Evolutionary conservation across 92 coral and sea anemone genomes (phyloP), one percentile per base, ranked within the genome.

Genomic region (Ricordea florida): DNA sequence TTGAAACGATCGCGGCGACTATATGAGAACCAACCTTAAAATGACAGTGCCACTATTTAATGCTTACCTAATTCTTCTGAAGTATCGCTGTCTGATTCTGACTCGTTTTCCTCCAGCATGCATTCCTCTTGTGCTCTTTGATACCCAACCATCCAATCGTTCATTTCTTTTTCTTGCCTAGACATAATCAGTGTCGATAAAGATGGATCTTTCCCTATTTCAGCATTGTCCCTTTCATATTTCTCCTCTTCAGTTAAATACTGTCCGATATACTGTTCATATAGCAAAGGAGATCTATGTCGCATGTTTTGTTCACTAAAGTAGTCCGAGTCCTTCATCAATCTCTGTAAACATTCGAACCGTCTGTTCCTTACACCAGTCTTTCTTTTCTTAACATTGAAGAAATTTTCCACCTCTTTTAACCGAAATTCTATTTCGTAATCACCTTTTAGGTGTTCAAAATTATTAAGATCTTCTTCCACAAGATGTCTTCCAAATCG

Each of bases 211-310:
- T 67, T 41, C 15, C 73, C 74, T 61, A 78, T 83, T 61, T 76
- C 80, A 31, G 78, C 76, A 41, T 69, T 72, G 61, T 94, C 97
- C 40, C 90, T 74, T 10, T 87, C 81, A 31, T 91, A 56, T 62
- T 81, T 89, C 56, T 91, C 97, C 24, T 91, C 91, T 14, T 85
- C 97, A 16, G 93, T 94, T 23, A 94, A 50, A 60, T 88, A 91
- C 61, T 92, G 98, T 0, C 98, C 98, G 10, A 94, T 78, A 20
- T 91, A 94, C 63, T 88, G 84, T 34, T 91, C 97, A 20, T 94
- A 94, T 21, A 94, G 72, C 28, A 87, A 62, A 1, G 98, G 98
- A 30, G 93, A 77, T 25, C 98, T 79, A 47, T 76, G 81, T 49
- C 94, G 53, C 97, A 94, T 91, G 34, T 88, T 87, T 32, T 76